Conservation (phyloP, 2,113 vertebrate species). For the Leptosomus discolor region DNA sequence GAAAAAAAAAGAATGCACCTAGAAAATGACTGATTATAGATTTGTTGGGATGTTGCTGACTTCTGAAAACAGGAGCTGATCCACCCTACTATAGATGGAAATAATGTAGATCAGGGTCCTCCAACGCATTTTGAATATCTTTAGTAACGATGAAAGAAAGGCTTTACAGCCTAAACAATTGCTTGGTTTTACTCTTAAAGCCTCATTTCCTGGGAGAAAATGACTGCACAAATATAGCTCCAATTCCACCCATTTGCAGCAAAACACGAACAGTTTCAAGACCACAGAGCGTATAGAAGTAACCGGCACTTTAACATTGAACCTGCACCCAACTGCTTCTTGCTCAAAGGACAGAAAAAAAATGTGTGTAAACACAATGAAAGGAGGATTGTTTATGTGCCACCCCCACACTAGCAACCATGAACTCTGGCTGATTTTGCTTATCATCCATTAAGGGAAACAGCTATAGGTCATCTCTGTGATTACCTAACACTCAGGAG, state of each 20-base stretch:
- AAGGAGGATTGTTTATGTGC: conserved; percentile 41
- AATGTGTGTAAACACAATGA: neutral
- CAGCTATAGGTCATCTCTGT: conserved; percentile 36
- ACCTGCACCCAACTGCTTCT: neutral
- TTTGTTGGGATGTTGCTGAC: neutral
- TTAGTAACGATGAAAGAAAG: neutral
- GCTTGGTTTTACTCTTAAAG: neutral
- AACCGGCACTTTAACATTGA: neutral
- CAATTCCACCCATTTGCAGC: neutral
- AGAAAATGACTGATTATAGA: neutral
- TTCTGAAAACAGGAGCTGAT: neutral
- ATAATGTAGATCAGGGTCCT: neutral
- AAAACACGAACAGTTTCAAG: neutral
- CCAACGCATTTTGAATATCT: neutral
- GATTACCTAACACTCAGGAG: conserved; percentile 49
- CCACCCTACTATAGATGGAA: neutral
- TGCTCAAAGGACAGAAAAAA: neutral
- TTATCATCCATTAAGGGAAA: conserved; percentile 50
- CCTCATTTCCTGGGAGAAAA: neutral
- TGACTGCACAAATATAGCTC: neutral
- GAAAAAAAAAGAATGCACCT: neutral
- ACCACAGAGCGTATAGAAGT: neutral
- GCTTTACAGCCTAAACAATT: neutral
- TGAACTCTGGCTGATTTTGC: conserved; percentile 58
- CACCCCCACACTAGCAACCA: neutral